Base-by-base conservation (phyloP, 2,888 invertebrate species). In the Chesias legatella region DNA sequence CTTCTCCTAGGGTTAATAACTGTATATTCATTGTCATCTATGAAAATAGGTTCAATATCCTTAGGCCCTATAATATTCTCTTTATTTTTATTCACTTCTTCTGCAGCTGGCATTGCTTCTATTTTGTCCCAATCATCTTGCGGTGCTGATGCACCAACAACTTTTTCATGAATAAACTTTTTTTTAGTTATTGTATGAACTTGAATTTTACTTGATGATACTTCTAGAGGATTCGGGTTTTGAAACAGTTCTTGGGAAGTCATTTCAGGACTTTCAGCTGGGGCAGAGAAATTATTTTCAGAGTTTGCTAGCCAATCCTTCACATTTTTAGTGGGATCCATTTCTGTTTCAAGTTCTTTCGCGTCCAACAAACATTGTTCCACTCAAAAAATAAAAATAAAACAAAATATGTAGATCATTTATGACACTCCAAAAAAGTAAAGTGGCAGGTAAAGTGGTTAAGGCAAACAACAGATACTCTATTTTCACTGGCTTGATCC, bases 51-150 rank as follows among this genome's bases (percentile, higher is more conserved):
- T 56, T 80, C 75, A 43, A 76, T 67, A 32, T 79, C 73, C 67
- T 71, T 76, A 9, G 74, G 74, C 1, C 67, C 71, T 13, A 67
- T 44, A 43, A 66, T 49, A 53, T 79, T 77, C 38, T 74, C 65
- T 48, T 73, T 73, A 43, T 63, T 58, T 34, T 48, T 54, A n/a
- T 27, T 29, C 10, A 50, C 46, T 27, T 63, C 61, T 50, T 79
- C 76, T 40, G 61, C 51, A 34, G 79, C 77, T 29, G 75, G 68
- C 43, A 84, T 53, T 36, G 50, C 50, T 63, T 86, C 85, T 54
- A 88, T 86, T 63, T 79, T 81, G 46, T 86, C 84, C 84, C 81
- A 85, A 58, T 84, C 83, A 58, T 77, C 74, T 66, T 85, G 83
- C 37, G 69, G 56, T 47, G 60, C 58, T 43, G 64, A 60, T 2